These are phyloP conservation scores for Phodopus roborovskii DNA, from an alignment of 2,113 vertebrate species.

Conservation along the genomic window DNA sequence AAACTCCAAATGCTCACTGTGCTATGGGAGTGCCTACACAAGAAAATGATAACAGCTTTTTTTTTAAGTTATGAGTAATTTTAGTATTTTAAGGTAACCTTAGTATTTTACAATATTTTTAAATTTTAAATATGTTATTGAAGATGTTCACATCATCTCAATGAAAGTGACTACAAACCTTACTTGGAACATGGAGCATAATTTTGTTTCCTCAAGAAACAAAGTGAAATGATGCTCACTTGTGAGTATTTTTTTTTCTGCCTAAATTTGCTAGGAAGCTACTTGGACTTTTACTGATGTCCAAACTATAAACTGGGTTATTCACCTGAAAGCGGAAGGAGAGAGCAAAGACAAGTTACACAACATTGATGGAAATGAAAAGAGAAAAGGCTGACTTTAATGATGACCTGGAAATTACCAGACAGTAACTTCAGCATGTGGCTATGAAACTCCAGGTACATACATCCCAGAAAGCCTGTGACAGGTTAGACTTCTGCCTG, in stretches of 20 bases:
- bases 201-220: slow-evolving; percentile 38
- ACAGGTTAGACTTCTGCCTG: slow-evolving; percentile 85
- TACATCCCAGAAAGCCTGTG: slow-evolving; percentile 87
- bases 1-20: too few relatives aligned
- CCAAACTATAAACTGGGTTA: slow-evolving; percentile 92
- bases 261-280: slow-evolving; percentile 75
- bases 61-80: background rate
- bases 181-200: slow-evolving; percentile 25
- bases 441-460: slow-evolving; percentile 88
- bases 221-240: slow-evolving; percentile 17
- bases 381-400: slow-evolving; percentile 76
- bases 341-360: slow-evolving; percentile 79
- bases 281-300: slow-evolving; percentile 83
- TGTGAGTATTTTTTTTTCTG: slow-evolving; percentile 62
- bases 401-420: slow-evolving; percentile 87
- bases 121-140: background rate
- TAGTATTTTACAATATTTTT: background rate
- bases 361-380: slow-evolving; percentile 72
- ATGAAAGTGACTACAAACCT: slow-evolving; percentile 4
- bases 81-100: background rate
- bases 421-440: slow-evolving; percentile 88
- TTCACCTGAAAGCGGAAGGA: slow-evolving; percentile 89
- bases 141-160: slow-evolving; percentile 7
- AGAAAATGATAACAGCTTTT: background rate
- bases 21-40: too few relatives aligned